Evolutionary conservation across 2,113 vertebrate species (phyloP), one percentile per base, ranked within the genome.

Genomic region (Corythaixoides concolor): DNA sequence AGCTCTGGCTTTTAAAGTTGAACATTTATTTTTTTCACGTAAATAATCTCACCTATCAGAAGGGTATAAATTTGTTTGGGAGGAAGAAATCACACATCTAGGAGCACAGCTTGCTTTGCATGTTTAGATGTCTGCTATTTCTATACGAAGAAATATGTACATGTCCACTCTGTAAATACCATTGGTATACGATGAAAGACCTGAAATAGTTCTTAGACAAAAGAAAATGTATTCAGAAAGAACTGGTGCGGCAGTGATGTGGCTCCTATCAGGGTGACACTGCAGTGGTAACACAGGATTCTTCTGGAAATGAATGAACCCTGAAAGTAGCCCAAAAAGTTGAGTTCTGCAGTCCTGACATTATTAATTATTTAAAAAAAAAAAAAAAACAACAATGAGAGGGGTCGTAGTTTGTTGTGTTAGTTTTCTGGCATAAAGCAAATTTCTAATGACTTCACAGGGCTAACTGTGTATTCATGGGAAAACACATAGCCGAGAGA

Each of bases 251-350:
- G 52, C 4, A 58, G 35, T 91, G 81, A 87, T 0, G 55, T 13
- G 3, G 26, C 5, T 96, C 3, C 17, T 26, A 24, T 62, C 20
- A 47, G 37, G 30, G 5, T 64, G 26, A 81, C 20, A 27, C 26
- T 0, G 1, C 30, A 72, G 18, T 43, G 27, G 63, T 87, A 85
- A 69, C 19, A 68, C 50, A 78, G 35, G 27, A 64, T 85, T 88
- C 53, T 97, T 96, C 86, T 91, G 89, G 88, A 97, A 90, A 90
- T 35, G 63, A 96, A 92, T 74, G 49, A 76, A 75, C 81, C 58
- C 47, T 82, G 41, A 85, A 94, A 79, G 49, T 24, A 43, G 15
- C 68, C 50, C 63, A 64, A 85, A 93, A 94, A 76, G 22, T 84
- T 87, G 86, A 69, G 86, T 80, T 93, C 89, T 88, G 52, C 30